A percentile compares a stretch with the other conserved stretches of the same genome.
Evolutionary conservation across 1,140 invertebrate species (phyloP).

Genomic region (Ips nitidus): DNA sequence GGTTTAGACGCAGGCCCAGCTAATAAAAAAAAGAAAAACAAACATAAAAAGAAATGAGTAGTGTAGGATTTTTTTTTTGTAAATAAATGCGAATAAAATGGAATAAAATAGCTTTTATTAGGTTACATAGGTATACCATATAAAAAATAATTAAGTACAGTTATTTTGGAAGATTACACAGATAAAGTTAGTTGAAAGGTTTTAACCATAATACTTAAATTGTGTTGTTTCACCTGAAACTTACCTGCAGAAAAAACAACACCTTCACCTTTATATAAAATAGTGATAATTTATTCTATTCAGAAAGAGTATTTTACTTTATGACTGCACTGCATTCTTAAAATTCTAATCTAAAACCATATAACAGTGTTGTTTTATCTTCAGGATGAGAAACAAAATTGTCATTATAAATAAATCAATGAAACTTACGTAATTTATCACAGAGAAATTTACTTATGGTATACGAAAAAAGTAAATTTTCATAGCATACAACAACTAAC

Average conservation of each 20-base stretch:
- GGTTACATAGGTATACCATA: background rate
- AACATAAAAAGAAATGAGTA: conserved; percentile 25
- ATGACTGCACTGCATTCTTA: background rate
- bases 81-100: conserved; percentile 11
- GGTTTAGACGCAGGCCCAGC: conserved; percentile 15
- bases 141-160: conserved; percentile 36
- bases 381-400: background rate
- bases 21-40: conserved; percentile 31
- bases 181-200: conserved; percentile 1
- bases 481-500: background rate
- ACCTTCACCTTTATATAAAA: background rate
- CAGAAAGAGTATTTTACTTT: background rate
- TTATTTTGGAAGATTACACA: conserved; percentile 12
- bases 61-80: background rate
- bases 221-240: background rate
- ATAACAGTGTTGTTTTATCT: background rate
- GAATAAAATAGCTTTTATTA: conserved; percentile 25
- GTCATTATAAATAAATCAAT: conserved; percentile 5
- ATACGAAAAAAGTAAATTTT: conserved; percentile 26
- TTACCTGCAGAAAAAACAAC: background rate
- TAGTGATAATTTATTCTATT: background rate
- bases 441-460: conserved; percentile 30
- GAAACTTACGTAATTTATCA: conserved; percentile 34
- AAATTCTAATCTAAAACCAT: background rate
- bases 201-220: background rate